A percentile compares a stretch with the other conserved stretches of the same genome.
Evolutionary conservation across 2,888 invertebrate genomes (phyloP).

Genomic region (Hypena proboscidalis): DNA sequence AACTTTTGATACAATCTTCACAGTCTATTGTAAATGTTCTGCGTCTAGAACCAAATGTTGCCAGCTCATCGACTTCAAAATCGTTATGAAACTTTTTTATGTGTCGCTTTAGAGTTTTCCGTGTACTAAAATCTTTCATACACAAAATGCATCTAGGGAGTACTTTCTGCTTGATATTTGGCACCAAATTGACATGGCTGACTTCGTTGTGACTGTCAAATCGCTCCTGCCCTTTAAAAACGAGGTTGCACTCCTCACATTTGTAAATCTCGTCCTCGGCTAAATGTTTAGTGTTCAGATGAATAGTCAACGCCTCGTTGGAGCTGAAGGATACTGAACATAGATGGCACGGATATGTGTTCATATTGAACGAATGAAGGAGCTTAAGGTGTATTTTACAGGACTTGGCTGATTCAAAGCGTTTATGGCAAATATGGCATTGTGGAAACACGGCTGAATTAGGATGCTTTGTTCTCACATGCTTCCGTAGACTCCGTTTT

Average conservation of each 20-base stretch:
- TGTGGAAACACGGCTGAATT: slow-evolving; percentile 67
- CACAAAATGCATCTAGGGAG: slow-evolving; percentile 68
- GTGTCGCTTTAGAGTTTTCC: slow-evolving; percentile 70
- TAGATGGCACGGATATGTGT: slow-evolving; percentile 66
- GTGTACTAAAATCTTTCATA: slow-evolving; percentile 72
- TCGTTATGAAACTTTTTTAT: slow-evolving; percentile 71
- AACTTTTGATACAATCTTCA: slow-evolving; percentile 61
- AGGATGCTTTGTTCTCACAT: slow-evolving; percentile 69
- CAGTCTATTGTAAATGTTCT: slow-evolving; percentile 58
- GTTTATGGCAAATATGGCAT: slow-evolving; percentile 70
- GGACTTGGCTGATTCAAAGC: slow-evolving; percentile 75
- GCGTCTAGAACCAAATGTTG: slow-evolving; percentile 53
- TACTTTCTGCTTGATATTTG: slow-evolving; percentile 48
- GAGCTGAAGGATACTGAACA: slow-evolving; percentile 69
- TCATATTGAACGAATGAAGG: slow-evolving; percentile 70
- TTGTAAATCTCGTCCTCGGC: slow-evolving; percentile 71
- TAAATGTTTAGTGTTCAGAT: slow-evolving; percentile 64
- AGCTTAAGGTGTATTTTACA: slow-evolving; percentile 73
- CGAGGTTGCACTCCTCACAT: slow-evolving; percentile 69
- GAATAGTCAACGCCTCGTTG: slow-evolving; percentile 60
- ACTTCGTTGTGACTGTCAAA: slow-evolving; percentile 64
- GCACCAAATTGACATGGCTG: slow-evolving; percentile 48
- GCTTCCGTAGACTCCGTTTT: slow-evolving; percentile 70
- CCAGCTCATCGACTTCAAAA: slow-evolving; percentile 66
- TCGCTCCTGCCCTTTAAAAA: slow-evolving; percentile 66